Percentiles rank a stretch among this genome's conserved stretches.
Evolutionary conservation across 2,888 invertebrate genomes (phyloP).

Genomic region (Stenotaenia linearis): DNA sequence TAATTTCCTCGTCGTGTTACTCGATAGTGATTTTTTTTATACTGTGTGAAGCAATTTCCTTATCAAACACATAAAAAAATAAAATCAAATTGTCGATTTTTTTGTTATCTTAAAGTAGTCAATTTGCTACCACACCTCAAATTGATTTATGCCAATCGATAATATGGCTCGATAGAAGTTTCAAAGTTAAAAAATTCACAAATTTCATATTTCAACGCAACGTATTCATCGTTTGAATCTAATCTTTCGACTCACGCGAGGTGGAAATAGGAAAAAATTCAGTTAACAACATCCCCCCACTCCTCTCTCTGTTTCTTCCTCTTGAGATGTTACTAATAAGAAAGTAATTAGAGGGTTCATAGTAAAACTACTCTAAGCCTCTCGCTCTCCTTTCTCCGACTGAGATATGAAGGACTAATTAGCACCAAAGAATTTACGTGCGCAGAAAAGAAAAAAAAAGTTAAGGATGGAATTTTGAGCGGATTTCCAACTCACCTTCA

Average conservation of each 20-base stretch:
- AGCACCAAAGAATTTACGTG: neutral
- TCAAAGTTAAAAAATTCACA: neutral
- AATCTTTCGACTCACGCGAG: neutral
- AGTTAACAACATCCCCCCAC: neutral
- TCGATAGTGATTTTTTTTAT: neutral
- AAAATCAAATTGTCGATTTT: neutral
- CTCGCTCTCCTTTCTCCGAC: neutral
- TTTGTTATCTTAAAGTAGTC: neutral
- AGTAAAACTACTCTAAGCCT: conserved; percentile 8
- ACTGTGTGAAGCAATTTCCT: neutral
- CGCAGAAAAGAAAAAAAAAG: neutral
- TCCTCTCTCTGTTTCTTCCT: no score
- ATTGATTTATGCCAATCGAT: conserved; percentile 1
- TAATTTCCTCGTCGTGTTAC: neutral
- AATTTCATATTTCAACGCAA: neutral
- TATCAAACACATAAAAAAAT: neutral
- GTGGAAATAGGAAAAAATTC: neutral
- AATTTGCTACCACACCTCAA: conserved; percentile 8
- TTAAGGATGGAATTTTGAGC: neutral
- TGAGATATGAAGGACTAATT: conserved; percentile 20
- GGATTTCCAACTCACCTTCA: neutral
- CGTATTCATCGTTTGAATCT: neutral
- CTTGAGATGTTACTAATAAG: conserved; percentile 14
- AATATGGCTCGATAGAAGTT: neutral
- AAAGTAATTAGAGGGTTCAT: conserved; percentile 16